These are phyloP conservation scores for Hemicordylus capensis DNA, from an alignment of 2,113 vertebrate species.

Conservation along the genomic window DNA sequence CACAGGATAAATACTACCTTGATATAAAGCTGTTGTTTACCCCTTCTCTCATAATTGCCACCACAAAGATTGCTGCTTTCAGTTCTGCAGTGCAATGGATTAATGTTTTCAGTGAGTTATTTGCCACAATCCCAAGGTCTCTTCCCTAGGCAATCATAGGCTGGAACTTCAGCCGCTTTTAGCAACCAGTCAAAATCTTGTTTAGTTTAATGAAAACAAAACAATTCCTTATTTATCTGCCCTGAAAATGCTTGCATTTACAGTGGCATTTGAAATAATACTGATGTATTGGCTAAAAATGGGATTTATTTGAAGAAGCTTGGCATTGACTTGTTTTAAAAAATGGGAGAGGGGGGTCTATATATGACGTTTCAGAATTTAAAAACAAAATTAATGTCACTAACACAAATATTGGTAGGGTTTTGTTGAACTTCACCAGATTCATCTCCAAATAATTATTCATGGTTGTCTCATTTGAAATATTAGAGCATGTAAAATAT, in stretches of 20 bases:
- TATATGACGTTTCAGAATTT: background rate
- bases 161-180: background rate
- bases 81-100: background rate
- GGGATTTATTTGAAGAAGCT: background rate
- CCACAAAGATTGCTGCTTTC: background rate
- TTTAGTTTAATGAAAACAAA: background rate
- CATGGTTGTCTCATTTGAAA: conserved; percentile 1
- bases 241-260: background rate
- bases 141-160: background rate
- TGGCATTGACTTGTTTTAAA: conserved; percentile 24
- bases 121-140: background rate
- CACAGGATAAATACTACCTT: background rate
- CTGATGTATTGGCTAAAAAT: conserved; percentile 18
- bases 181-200: background rate
- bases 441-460: conserved; percentile 29
- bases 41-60: background rate
- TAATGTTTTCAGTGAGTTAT: background rate
- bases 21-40: background rate
- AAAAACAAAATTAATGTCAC: background rate
- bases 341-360: background rate
- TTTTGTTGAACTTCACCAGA: conserved; percentile 34
- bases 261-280: conserved; percentile 34
- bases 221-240: conserved; percentile 20
- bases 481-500: conserved; percentile 7
- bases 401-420: conserved; percentile 11